These are phyloP conservation scores for Brenthis daphne DNA, from an alignment of 2,888 invertebrate species.

Conservation along the genomic window DNA sequence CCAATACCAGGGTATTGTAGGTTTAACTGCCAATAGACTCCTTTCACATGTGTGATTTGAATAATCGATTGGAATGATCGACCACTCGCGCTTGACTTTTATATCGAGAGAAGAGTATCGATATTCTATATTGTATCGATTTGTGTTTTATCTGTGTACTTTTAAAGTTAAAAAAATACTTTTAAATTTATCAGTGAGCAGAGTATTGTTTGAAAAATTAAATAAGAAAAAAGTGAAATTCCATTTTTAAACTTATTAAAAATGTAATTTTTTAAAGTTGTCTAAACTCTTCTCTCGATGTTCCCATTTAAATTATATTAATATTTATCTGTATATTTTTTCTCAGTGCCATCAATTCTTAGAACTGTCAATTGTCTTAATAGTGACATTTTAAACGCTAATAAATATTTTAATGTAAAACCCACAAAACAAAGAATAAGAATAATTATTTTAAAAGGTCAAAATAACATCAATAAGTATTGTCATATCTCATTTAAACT, in stretches of 20 bases:
- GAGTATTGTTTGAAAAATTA: no score
- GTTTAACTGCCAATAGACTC: constrained; percentile 57
- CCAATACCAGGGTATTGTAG: constrained; percentile 77
- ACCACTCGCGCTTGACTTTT: constrained; percentile 10
- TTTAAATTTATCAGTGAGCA: no score
- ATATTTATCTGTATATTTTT: constrained; percentile 6
- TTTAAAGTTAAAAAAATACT: no score
- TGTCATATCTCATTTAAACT: no score
- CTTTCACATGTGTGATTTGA: constrained; percentile 21
- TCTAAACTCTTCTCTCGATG: not conserved
- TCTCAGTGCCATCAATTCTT: constrained; percentile 11
- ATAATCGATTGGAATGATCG: constrained; percentile 7
- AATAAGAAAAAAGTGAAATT: no score
- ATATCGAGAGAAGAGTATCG: constrained; percentile 9
- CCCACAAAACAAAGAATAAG: no score
- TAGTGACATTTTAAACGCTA: not conserved
- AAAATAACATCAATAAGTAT: no score
- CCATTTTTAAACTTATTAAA: no score
- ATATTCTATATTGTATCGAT: not conserved
- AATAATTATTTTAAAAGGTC: no score
- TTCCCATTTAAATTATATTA: not conserved
- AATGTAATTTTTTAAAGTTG: not conserved
- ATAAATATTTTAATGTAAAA: no score
- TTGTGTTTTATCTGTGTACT: no score
- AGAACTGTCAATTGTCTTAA: not conserved